phyloP scores from a whole-genome alignment of 2,888 invertebrate species.

The Drosophila peninsularis region DNA sequence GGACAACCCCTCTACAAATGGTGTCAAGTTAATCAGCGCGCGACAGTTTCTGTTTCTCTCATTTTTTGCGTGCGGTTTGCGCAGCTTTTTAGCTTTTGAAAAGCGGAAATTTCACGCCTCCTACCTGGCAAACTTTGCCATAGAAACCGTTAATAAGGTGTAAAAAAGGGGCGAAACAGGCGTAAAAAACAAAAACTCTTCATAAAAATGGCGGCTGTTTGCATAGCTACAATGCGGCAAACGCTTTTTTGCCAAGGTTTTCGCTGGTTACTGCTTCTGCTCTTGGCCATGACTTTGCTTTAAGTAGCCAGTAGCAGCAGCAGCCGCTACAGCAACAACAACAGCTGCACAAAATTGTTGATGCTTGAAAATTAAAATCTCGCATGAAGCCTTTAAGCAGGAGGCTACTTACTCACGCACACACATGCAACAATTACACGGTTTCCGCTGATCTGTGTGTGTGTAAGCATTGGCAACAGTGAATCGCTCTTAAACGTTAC shows the following conservation, averaged over 20 bases:
- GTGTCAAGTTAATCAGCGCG: slow-evolving; percentile 75
- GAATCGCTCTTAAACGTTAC: slow-evolving; percentile 70
- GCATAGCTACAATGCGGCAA: slow-evolving; percentile 43
- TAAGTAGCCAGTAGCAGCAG: slow-evolving; percentile 51
- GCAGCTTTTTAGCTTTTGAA: slow-evolving; percentile 49
- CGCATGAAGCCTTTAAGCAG: slow-evolving; percentile 49
- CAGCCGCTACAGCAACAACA: background rate
- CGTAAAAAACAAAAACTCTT: slow-evolving; percentile 41
- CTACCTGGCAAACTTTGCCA: slow-evolving; percentile 55
- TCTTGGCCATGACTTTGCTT: slow-evolving; percentile 75
- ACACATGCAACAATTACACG: slow-evolving; percentile 63
- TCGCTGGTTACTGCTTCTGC: slow-evolving; percentile 20
- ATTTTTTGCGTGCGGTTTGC: slow-evolving; percentile 29
- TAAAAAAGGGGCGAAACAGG: slow-evolving; percentile 31
- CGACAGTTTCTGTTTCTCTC: slow-evolving; percentile 43
- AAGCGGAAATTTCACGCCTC: slow-evolving; percentile 63
- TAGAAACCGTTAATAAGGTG: slow-evolving; percentile 76
- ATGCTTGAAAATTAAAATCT: slow-evolving; percentile 61
- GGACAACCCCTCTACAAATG: slow-evolving; percentile 28
- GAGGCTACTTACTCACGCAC: slow-evolving; percentile 37
- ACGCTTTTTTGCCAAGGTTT: slow-evolving; percentile 52
- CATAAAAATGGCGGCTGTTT: slow-evolving; percentile 70
- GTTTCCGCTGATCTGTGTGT: slow-evolving; percentile 21
- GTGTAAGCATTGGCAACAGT: slow-evolving; percentile 49
- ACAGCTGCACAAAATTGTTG: slow-evolving; percentile 27